Conservation (phyloP, 2,113 vertebrate species). For the Dicrurus megarhynchus region DNA sequence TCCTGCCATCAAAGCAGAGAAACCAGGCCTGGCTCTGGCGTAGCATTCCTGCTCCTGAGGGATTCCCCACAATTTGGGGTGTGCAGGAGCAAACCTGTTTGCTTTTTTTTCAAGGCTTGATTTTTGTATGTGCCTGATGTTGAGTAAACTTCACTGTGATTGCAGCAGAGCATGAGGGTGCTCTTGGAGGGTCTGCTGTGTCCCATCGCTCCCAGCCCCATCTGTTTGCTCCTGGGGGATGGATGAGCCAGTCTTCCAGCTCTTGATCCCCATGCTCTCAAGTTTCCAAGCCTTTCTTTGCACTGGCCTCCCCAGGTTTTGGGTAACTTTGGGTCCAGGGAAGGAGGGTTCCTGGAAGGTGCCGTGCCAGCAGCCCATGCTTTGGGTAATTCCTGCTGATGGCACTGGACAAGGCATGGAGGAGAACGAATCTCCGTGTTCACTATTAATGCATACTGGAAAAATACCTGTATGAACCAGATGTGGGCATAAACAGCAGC, state of each 20-base stretch:
- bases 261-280: neutral
- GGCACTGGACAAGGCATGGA: neutral
- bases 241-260: neutral
- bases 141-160: neutral
- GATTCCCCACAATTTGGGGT: neutral
- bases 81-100: neutral
- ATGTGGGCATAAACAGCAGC: neutral
- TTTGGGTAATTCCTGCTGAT: neutral
- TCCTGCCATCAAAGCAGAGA: neutral
- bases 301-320: neutral
- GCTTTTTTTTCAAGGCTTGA: neutral
- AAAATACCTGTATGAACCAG: neutral
- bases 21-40: neutral
- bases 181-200: neutral
- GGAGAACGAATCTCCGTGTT: neutral
- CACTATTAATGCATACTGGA: neutral
- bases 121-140: neutral
- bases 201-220: neutral
- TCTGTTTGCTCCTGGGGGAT: neutral
- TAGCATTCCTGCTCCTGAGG: neutral
- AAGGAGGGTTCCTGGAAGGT: neutral
- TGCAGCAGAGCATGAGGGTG: neutral
- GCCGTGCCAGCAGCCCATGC: accelerated
- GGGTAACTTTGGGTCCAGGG: neutral
- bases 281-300: neutral